These are phyloP conservation scores for Mechanitis mazaeus DNA, from an alignment of 2,888 invertebrate genomes.

Conservation along the genomic window DNA sequence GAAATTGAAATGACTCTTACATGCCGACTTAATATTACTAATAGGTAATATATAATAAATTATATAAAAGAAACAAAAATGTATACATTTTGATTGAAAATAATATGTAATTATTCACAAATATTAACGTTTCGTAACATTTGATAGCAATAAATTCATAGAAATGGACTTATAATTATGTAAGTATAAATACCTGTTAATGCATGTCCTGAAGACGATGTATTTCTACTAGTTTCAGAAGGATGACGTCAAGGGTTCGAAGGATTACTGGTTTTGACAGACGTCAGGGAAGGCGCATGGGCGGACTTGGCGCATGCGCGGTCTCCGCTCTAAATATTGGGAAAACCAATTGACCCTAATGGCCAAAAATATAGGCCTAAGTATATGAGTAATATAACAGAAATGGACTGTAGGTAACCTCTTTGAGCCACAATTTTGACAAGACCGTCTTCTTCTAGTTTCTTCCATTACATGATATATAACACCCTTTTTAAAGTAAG, in stretches of 20 bases:
- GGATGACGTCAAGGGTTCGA: constrained; percentile 54
- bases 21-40: background rate
- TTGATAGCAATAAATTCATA: background rate
- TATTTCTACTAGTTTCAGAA: constrained; percentile 33
- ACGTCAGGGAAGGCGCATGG: constrained; percentile 52
- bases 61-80: background rate
- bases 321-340: background rate
- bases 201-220: constrained; percentile 47
- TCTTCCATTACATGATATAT: no score
- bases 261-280: constrained; percentile 54
- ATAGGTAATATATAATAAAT: background rate
- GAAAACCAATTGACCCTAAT: no score
- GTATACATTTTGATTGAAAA: background rate
- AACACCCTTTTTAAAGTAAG: no score
- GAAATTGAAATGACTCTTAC: background rate
- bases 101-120: no score
- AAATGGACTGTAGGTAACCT: no score
- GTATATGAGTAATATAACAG: no score
- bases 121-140: no score
- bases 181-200: constrained; percentile 38
- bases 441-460: no score
- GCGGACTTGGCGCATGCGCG: constrained; percentile 47
- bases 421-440: no score
- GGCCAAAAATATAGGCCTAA: no score
- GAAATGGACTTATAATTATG: background rate